These are phyloP conservation scores for Syrmaticus mikado DNA, from an alignment of 2,113 vertebrate species.

Conservation along the genomic window DNA sequence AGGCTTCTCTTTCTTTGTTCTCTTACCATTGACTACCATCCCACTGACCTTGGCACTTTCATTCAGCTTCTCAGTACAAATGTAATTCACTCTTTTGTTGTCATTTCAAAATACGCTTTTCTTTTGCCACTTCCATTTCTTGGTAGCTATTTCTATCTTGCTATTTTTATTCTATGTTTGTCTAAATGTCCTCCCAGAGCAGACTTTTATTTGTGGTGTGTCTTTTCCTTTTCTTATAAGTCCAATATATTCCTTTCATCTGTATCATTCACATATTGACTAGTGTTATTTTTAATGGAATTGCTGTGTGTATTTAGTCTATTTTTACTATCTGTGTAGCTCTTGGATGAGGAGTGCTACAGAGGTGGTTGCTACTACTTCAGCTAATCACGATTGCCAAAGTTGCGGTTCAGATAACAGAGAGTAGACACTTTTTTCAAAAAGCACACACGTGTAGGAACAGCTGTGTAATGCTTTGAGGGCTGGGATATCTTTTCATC, in stretches of 20 bases:
- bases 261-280: background rate
- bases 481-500: background rate
- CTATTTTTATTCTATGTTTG: slow-evolving; percentile 4
- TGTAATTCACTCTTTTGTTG: background rate
- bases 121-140: background rate
- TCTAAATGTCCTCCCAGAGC: background rate
- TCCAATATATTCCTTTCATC: background rate
- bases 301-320: background rate
- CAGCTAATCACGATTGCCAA: background rate
- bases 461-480: background rate
- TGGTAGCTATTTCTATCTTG: background rate
- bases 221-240: background rate
- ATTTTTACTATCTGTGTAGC: background rate
- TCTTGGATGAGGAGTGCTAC: background rate
- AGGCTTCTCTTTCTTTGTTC: background rate
- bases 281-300: slow-evolving; percentile 20
- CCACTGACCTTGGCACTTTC: background rate
- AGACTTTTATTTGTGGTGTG: background rate
- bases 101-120: background rate
- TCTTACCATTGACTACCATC: background rate
- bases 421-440: background rate
- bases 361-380: background rate
- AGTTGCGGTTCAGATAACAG: background rate
- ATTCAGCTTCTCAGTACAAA: slow-evolving; percentile 8
- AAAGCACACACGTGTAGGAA: background rate